These are phyloP conservation scores for Gyrodactylus salaris DNA, from an alignment of 1,140 invertebrate genomes.

Conservation along the genomic window DNA sequence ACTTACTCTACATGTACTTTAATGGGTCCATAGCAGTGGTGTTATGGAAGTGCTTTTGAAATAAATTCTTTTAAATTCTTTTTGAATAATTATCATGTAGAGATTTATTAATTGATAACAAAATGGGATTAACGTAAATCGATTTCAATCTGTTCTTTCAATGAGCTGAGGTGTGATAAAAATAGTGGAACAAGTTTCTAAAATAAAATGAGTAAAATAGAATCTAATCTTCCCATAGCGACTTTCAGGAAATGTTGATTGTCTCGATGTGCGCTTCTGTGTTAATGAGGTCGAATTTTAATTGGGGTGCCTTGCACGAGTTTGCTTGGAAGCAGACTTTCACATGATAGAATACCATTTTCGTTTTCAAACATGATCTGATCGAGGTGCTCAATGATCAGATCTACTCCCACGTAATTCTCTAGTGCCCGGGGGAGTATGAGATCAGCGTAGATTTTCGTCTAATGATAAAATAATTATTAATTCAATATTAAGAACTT, in stretches of 20 bases:
- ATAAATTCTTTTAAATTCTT: background rate
- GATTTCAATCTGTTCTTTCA: no score
- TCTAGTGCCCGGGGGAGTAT: slow-evolving; percentile 87
- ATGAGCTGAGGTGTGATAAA: no score
- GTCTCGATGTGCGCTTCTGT: no score
- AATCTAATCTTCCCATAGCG: background rate
- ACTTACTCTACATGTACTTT: slow-evolving; percentile 59
- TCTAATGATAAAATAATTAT: slow-evolving; percentile 26
- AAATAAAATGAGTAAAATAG: no score
- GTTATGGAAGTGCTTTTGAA: slow-evolving; percentile 46
- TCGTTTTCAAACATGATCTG: slow-evolving; percentile 33
- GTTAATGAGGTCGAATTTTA: background rate
- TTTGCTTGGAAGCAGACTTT: background rate
- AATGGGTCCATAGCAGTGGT: slow-evolving; percentile 52
- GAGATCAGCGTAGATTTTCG: slow-evolving; percentile 96
- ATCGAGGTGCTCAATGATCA: slow-evolving; percentile 89
- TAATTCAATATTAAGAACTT: background rate
- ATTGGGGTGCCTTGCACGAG: background rate
- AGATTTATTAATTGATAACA: background rate
- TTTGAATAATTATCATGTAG: background rate
- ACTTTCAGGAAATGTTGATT: no score
- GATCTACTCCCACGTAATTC: slow-evolving; percentile 86
- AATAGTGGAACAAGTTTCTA: no score
- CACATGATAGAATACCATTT: background rate
- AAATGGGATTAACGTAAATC: background rate